phyloP scores from a whole-genome alignment of 2,113 vertebrate genomes.

The Epinephelus cyanopodus region DNA sequence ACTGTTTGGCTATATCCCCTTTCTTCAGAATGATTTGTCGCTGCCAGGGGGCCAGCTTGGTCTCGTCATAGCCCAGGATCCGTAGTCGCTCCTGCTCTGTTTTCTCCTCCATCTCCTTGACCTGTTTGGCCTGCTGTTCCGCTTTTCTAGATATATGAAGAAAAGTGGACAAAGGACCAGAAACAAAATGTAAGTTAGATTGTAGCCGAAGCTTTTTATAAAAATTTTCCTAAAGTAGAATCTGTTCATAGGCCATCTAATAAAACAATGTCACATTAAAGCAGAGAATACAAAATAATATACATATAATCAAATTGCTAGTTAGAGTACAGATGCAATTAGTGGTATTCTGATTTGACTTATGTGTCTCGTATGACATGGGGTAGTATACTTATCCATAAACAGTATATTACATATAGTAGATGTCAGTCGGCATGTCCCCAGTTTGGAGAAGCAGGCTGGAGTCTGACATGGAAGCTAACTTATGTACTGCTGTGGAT shows the following conservation, averaged over 20 bases:
- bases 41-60: constrained; percentile 97
- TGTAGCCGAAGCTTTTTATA: background rate
- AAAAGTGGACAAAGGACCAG: background rate
- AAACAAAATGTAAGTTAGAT: constrained; percentile 10
- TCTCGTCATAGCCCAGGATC: constrained; percentile 95
- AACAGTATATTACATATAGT: too few relatives aligned
- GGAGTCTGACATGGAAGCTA: too few relatives aligned
- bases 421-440: too few relatives aligned
- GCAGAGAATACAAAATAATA: background rate
- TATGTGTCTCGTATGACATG: background rate
- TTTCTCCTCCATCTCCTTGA: constrained; percentile 89
- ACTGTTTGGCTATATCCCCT: constrained; percentile 95
- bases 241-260: background rate
- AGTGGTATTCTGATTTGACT: background rate
- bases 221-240: background rate
- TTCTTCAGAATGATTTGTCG: constrained; percentile 97
- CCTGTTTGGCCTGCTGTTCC: constrained; percentile 88
- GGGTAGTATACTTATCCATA: too few relatives aligned
- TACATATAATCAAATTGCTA: background rate
- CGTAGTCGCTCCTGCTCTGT: constrained; percentile 93
- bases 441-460: too few relatives aligned
- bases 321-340: background rate
- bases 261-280: background rate
- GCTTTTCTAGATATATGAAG: constrained; percentile 85
- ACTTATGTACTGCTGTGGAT: too few relatives aligned